phyloP scores from a whole-genome alignment of 2,113 vertebrate species.

The Aptenodytes patagonicus region DNA sequence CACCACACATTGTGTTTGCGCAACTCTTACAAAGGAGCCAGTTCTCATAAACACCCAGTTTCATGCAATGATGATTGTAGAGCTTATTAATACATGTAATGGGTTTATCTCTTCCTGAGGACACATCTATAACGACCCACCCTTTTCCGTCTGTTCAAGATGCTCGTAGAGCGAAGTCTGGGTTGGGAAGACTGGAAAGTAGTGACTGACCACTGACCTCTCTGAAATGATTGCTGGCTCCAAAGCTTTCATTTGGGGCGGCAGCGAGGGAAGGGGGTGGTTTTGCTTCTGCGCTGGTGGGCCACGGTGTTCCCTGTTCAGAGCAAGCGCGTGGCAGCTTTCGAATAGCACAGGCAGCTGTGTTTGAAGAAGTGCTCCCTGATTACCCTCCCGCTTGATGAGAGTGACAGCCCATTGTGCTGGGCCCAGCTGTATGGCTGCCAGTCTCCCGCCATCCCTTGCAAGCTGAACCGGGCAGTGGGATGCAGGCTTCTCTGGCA shows the following conservation, averaged over 20 bases:
- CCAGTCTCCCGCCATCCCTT: not conserved
- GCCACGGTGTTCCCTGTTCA: accelerated
- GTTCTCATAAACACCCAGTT: not conserved
- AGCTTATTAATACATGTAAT: not conserved
- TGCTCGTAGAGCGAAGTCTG: not conserved
- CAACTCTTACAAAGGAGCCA: not conserved
- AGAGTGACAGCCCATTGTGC: not conserved
- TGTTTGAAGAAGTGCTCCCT: not conserved
- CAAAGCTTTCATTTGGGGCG: not conserved
- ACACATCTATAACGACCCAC: not conserved
- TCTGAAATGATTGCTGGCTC: not conserved
- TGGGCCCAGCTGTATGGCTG: not conserved
- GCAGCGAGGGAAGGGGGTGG: not conserved
- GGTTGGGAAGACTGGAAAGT: not conserved
- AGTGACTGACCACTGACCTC: not conserved
- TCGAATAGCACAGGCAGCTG: not conserved
- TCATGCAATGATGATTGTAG: not conserved
- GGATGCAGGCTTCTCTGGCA: not conserved
- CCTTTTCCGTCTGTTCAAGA: not conserved
- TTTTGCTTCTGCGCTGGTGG: not conserved
- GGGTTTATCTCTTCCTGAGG: not conserved
- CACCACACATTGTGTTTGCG: not conserved
- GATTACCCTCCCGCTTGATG: not conserved
- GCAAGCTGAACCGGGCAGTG: not conserved
- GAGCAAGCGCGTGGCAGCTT: accelerated